These are phyloP conservation scores for Zosterops borbonicus DNA, from an alignment of 2,113 vertebrate genomes.

Conservation along the genomic window DNA sequence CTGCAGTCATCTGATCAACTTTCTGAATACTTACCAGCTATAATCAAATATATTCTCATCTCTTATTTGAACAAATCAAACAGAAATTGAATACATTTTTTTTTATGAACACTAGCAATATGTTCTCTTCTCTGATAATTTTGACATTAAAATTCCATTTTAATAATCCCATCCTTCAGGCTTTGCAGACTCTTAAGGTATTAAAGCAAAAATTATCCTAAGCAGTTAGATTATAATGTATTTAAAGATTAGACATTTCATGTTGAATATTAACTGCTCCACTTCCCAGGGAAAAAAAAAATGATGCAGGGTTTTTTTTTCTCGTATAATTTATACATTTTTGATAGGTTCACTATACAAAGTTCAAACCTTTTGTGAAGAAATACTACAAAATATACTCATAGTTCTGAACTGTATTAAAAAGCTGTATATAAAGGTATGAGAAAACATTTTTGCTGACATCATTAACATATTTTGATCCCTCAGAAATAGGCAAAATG, in stretches of 20 bases:
- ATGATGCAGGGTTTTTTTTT: constrained; percentile 34
- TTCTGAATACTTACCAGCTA: constrained; percentile 73
- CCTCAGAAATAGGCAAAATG: constrained; percentile 17
- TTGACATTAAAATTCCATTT: constrained; percentile 98
- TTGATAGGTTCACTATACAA: constrained; percentile 64
- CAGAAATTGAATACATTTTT: constrained; percentile 83
- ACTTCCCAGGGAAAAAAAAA: constrained; percentile 83
- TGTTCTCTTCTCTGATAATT: constrained; percentile 95
- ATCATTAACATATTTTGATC: constrained; percentile 37
- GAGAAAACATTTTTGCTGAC: constrained; percentile 29
- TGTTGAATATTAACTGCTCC: constrained; percentile 94
- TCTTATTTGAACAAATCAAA: constrained; percentile 82
- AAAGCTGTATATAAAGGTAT: constrained; percentile 7
- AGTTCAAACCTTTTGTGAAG: constrained; percentile 54
- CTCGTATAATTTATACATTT: constrained; percentile 70
- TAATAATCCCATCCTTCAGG: constrained; percentile 99
- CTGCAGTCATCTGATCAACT: constrained; percentile 79
- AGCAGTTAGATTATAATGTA: constrained; percentile 94
- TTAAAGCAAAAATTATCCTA: constrained; percentile 99
- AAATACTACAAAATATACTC: constrained; percentile 41
- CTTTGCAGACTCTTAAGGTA: constrained; percentile 99
- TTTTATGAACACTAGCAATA: constrained; percentile 84
- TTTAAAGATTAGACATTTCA: constrained; percentile 96
- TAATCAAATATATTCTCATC: constrained; percentile 82
- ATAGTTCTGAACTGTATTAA: not conserved